Base-by-base conservation (phyloP, 64 coral and sea anemone genomes). In the Actinia tenebrosa region DNA sequence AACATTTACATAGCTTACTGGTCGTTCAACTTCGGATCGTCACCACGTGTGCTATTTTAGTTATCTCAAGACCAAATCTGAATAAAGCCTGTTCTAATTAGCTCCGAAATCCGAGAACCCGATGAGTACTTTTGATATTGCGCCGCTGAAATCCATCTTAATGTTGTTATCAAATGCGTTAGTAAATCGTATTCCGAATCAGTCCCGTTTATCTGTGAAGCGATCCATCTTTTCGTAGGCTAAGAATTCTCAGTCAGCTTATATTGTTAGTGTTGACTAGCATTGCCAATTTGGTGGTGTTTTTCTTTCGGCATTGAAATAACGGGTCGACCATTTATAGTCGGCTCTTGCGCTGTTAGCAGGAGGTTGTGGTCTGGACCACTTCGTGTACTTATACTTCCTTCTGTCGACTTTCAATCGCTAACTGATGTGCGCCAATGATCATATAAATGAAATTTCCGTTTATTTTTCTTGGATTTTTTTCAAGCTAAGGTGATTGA, bases 71-170 rank as follows among this genome's bases (percentile, higher is more conserved):
- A 26, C 27, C 26, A 30, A 75, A 75, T 75, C 69, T 75, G 69
- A 75, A 75, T 30, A 42, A 75, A 75, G 69, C 25, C 27, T 75
- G 69, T 75, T 27, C 69, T 75, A 75, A 75, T 75, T 75, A 75
- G 26, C 25, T 10, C 69, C 37, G 69, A 75, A 75, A 75, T 75
- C 25, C 26, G 69, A 75, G 69, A 75, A 75, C 2, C 22, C 27
- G 69, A 75, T 75, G 69, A 75, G 26, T 75, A 75, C 11, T 27
- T 75, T 75, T 30, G 69, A 75, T n/a, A 22, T 30, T 27, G n/a
- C 14, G 69, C 69, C 69, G 25, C 69, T 75, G 64, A 69, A 23
- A 20, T 69, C 9, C 64, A 10, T 69, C 64, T 69, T 69, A 27
- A 43, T 75, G 26, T 75, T 42, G 69, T 75, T 75, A 75, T 75